These are phyloP conservation scores for Trilocha varians DNA, from an alignment of 2,888 invertebrate species.

Conservation along the genomic window DNA sequence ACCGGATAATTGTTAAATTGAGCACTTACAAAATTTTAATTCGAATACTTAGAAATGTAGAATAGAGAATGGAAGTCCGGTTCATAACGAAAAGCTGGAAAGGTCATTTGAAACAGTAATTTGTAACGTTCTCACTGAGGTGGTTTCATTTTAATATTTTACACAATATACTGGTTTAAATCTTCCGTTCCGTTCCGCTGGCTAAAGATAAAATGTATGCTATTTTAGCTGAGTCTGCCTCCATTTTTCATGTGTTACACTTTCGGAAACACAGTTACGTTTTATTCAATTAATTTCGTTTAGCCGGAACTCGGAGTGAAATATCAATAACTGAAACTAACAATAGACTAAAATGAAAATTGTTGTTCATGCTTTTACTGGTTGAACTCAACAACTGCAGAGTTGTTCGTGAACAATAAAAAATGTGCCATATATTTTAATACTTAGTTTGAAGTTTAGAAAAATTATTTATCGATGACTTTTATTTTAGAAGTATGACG, in stretches of 20 bases:
- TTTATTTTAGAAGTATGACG: no score
- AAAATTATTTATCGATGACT: no score
- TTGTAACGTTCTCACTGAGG: slow-evolving; percentile 36
- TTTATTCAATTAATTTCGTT: not conserved
- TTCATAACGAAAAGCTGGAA: slow-evolving; percentile 24
- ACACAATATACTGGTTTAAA: slow-evolving; percentile 46
- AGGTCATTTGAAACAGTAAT: slow-evolving; percentile 46
- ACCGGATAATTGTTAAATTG: slow-evolving; percentile 11
- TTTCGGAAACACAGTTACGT: not conserved
- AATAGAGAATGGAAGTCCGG: slow-evolving; percentile 18
- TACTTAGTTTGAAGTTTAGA: no score
- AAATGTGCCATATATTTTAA: no score
- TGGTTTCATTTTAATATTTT: slow-evolving; percentile 48
- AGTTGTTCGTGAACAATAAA: no score
- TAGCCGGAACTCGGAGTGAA: not conserved
- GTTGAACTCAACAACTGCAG: no score
- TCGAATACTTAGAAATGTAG: slow-evolving; percentile 9
- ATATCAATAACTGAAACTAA: not conserved
- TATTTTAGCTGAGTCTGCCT: slow-evolving; percentile 16
- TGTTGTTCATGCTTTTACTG: not conserved
- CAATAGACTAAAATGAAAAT: not conserved
- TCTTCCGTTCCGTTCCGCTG: slow-evolving; percentile 35
- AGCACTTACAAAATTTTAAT: slow-evolving; percentile 20
- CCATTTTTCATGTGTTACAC: not conserved
- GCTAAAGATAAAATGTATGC: slow-evolving; percentile 27